A percentile compares a stretch with the other conserved stretches of the same genome.
phyloP scores from a whole-genome alignment of 2,888 invertebrate species.

The Sminthurides aquaticus region DNA sequence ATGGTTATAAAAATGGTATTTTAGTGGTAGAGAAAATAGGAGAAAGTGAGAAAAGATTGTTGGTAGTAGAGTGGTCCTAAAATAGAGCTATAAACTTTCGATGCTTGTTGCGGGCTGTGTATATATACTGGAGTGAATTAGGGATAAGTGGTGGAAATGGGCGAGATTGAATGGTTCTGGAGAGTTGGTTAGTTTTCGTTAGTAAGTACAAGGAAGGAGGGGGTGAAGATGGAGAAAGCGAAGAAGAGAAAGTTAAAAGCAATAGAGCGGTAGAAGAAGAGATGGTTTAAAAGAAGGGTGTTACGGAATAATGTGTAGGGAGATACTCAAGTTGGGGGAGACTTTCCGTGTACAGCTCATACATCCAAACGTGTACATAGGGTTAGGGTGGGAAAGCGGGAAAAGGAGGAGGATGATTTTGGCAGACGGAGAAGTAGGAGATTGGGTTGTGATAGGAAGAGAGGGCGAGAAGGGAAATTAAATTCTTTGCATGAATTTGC shows the following conservation, averaged over 20 bases:
- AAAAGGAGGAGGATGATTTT: slow-evolving; percentile 16
- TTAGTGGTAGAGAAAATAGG: too few relatives aligned
- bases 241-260: too few relatives aligned
- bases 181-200: background rate
- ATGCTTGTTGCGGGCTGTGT: background rate
- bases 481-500: slow-evolving; percentile 46
- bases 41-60: background rate
- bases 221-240: too few relatives aligned
- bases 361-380: slow-evolving; percentile 16
- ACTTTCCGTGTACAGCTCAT: slow-evolving; percentile 4
- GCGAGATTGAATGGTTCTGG: background rate
- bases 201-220: background rate
- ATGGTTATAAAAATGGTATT: slow-evolving; percentile 9
- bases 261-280: too few relatives aligned
- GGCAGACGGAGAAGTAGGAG: slow-evolving; percentile 25
- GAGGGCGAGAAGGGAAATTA: slow-evolving; percentile 43
- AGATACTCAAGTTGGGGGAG: background rate
- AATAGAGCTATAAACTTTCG: background rate
- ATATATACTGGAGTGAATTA: background rate
- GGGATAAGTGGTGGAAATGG: background rate
- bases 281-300: too few relatives aligned
- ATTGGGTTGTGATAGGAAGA: slow-evolving; percentile 23
- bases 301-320: background rate
- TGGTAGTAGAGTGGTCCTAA: background rate
- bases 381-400: slow-evolving; percentile 5